Base-by-base conservation (phyloP, 2,797 vertebrate species). In the Synanceia verrucosa region DNA sequence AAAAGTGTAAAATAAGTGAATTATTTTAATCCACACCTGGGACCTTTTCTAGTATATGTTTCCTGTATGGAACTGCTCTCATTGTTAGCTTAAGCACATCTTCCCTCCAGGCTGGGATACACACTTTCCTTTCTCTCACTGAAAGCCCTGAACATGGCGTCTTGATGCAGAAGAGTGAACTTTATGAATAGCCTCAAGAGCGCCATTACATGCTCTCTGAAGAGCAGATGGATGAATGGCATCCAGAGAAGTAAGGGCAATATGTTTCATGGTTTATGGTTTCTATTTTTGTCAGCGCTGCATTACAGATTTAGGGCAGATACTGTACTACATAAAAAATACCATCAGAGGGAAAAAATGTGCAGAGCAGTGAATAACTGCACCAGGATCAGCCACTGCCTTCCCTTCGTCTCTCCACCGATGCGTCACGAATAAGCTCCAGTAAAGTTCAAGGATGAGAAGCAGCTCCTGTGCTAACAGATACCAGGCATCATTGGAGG, bases 221-320 rank as follows among this genome's bases (percentile, higher is more conserved):
- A 85, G 84, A 89, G 82, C 84, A 90, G 74, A 87, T 85, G 85
- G 84, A 89, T 88, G 76, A 82, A 85, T 77, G 84, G 85, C 83
- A 91, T 68, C 47, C 75, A 86, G 76, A 86, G 72, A 85, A 79
- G 86, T 69, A 87, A 88, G 71, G 70, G 65, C 78, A 81, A 85
- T 78, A 66, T 70, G 76, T 86, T 76, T 83, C 59, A 33, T 50
- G 70, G 58, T 59, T 87, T 82, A 33, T 50, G 70, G 58, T 59
- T 87, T 82, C 84, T 89, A 86, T 89, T 90, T 87, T 65, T 79
- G 41, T 56, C 65, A 16, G 48, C 57, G 44, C 4, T 57, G 53
- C 83, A 47, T 79, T 70, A 75, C 76, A 83, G 86, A 88, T 88
- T 88, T 81, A 76, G 83, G 89, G 80, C 82, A 88, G 86, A 88